Conservation (phyloP, 2,113 vertebrate species). For the Noturus placidus region DNA sequence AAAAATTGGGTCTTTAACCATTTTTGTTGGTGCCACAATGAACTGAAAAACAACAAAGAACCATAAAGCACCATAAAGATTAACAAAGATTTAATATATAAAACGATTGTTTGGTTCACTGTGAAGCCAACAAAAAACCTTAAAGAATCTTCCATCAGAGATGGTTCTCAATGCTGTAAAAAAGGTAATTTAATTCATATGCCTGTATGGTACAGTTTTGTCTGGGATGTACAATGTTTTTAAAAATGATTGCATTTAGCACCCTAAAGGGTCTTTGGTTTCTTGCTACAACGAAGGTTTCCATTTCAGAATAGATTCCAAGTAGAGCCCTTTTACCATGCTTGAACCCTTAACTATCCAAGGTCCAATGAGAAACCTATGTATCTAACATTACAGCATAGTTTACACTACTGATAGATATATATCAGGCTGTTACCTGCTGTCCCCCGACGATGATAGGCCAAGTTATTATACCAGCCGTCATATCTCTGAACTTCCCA, state of each 20-base stretch:
- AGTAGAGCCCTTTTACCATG: background rate
- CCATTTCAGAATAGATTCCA: background rate
- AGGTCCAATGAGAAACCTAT: background rate
- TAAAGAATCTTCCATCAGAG: background rate
- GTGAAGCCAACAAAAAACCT: background rate
- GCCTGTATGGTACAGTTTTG: background rate
- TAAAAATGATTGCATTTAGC: background rate
- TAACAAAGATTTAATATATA: background rate
- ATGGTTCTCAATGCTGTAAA: background rate
- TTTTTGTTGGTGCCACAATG: background rate
- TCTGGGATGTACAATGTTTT: background rate
- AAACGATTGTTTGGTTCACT: background rate
- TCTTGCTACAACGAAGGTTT: background rate
- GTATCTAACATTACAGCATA: background rate
- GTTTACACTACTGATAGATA: background rate
- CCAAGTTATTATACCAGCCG: constrained; percentile 96
- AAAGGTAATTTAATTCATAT: background rate
- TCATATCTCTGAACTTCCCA: constrained; percentile 94
- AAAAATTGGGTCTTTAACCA: too few species aligned
- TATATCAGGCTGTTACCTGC: constrained; percentile 73
- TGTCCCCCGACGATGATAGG: constrained; percentile 74
- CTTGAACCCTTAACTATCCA: background rate
- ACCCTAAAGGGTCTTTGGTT: background rate
- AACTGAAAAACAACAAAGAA: background rate
- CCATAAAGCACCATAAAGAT: background rate